Conservation (phyloP, 2,797 vertebrate species). For the Telmatherina bonti region DNA sequence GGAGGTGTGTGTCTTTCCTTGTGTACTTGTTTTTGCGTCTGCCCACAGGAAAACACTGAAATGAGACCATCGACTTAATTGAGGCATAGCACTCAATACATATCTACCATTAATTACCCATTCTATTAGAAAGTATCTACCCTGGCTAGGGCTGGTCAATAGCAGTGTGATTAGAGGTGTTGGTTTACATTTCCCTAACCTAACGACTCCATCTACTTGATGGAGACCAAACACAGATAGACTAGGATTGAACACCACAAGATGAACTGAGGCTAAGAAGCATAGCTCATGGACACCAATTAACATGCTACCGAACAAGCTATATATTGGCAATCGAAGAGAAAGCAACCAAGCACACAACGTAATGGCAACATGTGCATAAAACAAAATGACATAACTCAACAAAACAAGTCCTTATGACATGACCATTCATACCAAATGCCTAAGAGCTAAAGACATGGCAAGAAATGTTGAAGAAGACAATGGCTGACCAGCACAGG, state of each 20-base stretch:
- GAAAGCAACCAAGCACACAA: not conserved
- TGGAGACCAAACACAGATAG: constrained; percentile 27
- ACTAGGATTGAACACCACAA: constrained; percentile 28
- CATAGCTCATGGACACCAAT: constrained; percentile 7
- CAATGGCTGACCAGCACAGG: constrained; percentile 20
- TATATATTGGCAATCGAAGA: constrained; percentile 1
- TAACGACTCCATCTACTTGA: constrained; percentile 41
- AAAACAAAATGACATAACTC: not conserved
- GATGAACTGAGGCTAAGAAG: constrained; percentile 28
- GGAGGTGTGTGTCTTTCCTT: not conserved
- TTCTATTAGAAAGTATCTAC: constrained; percentile 64
- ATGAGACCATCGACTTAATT: constrained; percentile 53
- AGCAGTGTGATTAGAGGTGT: constrained; percentile 55
- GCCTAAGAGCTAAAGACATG: constrained; percentile 23
- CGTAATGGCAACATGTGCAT: not conserved
- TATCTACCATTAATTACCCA: constrained; percentile 70
- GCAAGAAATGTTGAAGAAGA: constrained; percentile 40
- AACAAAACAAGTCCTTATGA: not conserved
- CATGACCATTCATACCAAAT: constrained; percentile 9
- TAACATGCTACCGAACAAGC: constrained; percentile 9
- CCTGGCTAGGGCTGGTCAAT: constrained; percentile 48
- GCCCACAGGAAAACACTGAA: constrained; percentile 23
- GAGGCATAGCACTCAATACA: constrained; percentile 58
- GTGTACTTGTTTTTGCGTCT: not conserved
- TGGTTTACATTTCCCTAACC: constrained; percentile 43